Conservation (phyloP, 2,888 invertebrate species). For the Diachrysia chrysitis region DNA sequence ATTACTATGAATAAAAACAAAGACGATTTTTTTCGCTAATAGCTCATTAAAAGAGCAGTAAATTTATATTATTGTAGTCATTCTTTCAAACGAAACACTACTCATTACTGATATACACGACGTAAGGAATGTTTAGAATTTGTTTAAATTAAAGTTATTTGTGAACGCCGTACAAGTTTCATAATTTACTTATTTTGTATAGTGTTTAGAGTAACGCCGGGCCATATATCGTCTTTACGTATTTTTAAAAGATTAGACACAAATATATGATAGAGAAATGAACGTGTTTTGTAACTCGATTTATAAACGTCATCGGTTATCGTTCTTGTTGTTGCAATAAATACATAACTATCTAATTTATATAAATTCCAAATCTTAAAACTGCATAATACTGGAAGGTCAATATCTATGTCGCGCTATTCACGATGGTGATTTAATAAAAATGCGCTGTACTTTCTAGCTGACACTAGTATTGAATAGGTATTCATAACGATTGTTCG, state of each 20-base stretch:
- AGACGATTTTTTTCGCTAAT: constrained; percentile 41
- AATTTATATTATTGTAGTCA: constrained; percentile 35
- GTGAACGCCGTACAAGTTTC: background rate
- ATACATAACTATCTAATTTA: no score
- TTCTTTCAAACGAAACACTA: constrained; percentile 28
- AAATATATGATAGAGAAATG: background rate
- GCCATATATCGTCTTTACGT: background rate
- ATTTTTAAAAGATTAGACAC: background rate
- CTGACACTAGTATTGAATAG: constrained; percentile 4
- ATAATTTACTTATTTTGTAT: constrained; percentile 1
- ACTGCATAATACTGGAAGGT: background rate
- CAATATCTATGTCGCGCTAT: background rate
- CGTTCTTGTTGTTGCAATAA: no score
- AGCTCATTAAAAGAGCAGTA: constrained; percentile 44
- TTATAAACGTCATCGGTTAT: no score
- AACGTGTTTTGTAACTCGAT: background rate
- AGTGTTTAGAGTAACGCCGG: background rate
- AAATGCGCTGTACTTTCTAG: background rate
- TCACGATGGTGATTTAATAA: background rate
- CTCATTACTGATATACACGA: constrained; percentile 32
- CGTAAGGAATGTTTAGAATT: constrained; percentile 16
- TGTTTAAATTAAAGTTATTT: constrained; percentile 14
- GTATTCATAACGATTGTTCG: constrained; percentile 23
- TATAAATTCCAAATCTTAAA: no score
- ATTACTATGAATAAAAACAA: constrained; percentile 42